Evolutionary conservation across 1,140 invertebrate genomes (phyloP), one percentile per base, ranked within the genome.

Genomic region (Sitodiplosis mosellana): DNA sequence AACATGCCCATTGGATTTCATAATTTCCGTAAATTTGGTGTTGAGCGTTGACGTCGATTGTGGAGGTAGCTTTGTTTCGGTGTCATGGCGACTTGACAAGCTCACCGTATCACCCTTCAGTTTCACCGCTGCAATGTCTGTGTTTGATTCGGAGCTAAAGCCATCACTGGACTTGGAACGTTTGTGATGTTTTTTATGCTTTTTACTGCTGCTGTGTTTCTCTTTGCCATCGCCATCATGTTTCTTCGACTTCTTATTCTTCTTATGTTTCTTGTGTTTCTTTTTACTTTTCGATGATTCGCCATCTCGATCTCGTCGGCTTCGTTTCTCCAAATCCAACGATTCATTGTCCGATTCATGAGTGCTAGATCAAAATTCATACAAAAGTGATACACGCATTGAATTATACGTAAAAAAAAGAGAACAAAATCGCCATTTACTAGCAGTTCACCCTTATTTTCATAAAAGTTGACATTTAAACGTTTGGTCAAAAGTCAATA

Each of bases 201-300:
- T 62, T 27, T 58, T 63, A 27, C 17, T 38, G 12, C 14, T 17
- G 36, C 12, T 14, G 36, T 14, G 14, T 27, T 22, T 33, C 14
- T 45, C 22, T 17, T 45, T 45, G 7, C 14, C 12, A 12, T 15
- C 12, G 5, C 63, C 59, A 2, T 63, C 59, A 19, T 59, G 52
- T 49, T 61, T 53, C 19, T 43, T 36, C 17, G 59, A 54, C 49
- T 60, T 62, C 49, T 61, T 66, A 33, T 58, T 57, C 52, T 70
- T 72, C 52, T 72, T 74, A 50, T 71, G 66, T 53, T 73, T 72
- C 51, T 71, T 72, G 48, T 56, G 66, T 49, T 70, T 73, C 52
- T 72, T 72, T 42, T 66, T 66, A 50, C 65, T 67, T 27, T 27
- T 27, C 10, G 27, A 27, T 10, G 27, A 27, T 27, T 27, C 27